Evolutionary conservation across 2,113 vertebrate genomes (phyloP), one percentile per base, ranked within the genome.

Genomic region (Sula dactylatra): DNA sequence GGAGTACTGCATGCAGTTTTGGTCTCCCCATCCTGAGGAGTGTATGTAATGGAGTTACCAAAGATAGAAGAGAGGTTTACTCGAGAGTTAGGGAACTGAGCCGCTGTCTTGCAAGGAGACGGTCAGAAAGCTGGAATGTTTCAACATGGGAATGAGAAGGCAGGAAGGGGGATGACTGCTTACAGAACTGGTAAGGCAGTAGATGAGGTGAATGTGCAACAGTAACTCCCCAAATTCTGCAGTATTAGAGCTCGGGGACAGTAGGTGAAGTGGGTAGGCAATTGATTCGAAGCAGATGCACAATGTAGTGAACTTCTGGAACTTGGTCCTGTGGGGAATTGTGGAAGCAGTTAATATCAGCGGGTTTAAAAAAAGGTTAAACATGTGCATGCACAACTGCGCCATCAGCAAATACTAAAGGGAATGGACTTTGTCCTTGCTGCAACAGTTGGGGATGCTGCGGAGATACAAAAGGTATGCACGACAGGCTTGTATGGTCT

Each of bases 401-500:
- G 6, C 72, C 12, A 27, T 54, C 13, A 77, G 34, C 52, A 66
- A 36, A 25, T 74, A 42, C 38, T 71, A 5, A 44, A 78, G 42
- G 61, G 55, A 42, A 21, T 64, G 38, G 64, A 29, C n/a, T 58
- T 78, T 3, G n/a, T 58, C 15, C 47, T 31, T 67, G 8, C 20
- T 36, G 13, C 17, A 47, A 1, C 27, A 59, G 40, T 17, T 7
- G 1, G 27, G 49, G n/a, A 10, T 74, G 65, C 69, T 71, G 61
- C 50, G 47, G 34, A 59, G 42, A 25, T 8, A 20, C 1, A 22
- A 10, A 26, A 76, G 61, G 9, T 20, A 6, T 20, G 16, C 11
- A 8, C 1, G 1, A 7, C 14, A 56, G 61, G 32, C 20, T 49
- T 66, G 0, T 14, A 2, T 66, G 5, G 2, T 45, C 20, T 71